Base-by-base conservation (phyloP, 2,888 invertebrate genomes). In the Dioctria rufipes region DNA sequence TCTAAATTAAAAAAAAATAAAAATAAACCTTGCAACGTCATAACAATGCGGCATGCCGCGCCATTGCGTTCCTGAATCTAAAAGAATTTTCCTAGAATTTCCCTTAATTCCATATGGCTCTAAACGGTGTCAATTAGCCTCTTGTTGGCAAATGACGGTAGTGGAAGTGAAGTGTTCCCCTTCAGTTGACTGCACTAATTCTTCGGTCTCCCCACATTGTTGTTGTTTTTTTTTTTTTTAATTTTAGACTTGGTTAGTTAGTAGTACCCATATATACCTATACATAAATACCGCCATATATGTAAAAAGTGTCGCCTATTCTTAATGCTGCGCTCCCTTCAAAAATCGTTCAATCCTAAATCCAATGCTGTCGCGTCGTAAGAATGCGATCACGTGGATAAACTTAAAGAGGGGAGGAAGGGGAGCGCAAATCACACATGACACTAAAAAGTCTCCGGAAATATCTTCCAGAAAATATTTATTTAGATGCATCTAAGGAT, bases 161-260 rank as follows among this genome's bases (percentile, higher is more conserved):
- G 65, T 40, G 25, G 65, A 65, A 65, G 39, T 65, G 65, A 65
- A 65, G 40, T 40, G 65, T 65, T 40, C 65, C 40, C 65, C 65
- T 65, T 42, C 65, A 65, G 65, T 65, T 65, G 65, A 65, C 40
- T 63, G 61, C 61, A 63, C 61, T 65, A 65, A 40, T 65, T 65
- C 42, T 13, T n/a, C 42, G 40, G 42, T 25, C 13, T 42, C 40
- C 65, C 42, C 40, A n/a, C 11, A n/a, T 65, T 5, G n/a, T 25
- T 25, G 25, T 37, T 40, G 65, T n/a, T 25, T 25, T 25, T 25
- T 25, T 25, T 25, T 25, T 25, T 25, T 25, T 25, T 25, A 25
- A 25, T 25, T 25, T 25, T 25, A 25, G 25, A 25, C 25, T 25
- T 25, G 25, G 25, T 25, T 25, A 25, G 11, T n/a, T n/a, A n/a